A percentile compares a stretch with the other conserved stretches of the same genome.
Evolutionary conservation across 1,140 invertebrate species (phyloP).

Genomic region (Camponotus vicinus): DNA sequence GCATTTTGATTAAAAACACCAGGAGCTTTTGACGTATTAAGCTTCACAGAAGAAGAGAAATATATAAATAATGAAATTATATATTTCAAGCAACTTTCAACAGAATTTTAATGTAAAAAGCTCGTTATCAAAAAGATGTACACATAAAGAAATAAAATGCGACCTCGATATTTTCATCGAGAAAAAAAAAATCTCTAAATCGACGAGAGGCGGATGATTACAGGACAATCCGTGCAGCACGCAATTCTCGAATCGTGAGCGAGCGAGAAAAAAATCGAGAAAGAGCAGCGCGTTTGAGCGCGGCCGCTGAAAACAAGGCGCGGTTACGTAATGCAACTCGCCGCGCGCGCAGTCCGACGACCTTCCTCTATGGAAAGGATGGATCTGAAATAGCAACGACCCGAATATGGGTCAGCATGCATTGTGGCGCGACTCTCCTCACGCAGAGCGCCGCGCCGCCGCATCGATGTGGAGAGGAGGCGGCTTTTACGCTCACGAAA

Average conservation of each 20-base stretch:
- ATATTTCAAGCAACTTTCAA: background rate
- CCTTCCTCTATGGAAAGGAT: slow-evolving; percentile 86
- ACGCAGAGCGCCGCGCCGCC: slow-evolving; percentile 68
- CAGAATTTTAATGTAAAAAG: slow-evolving; percentile 2
- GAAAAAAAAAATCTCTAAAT: background rate
- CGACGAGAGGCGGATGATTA: background rate
- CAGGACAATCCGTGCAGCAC: background rate
- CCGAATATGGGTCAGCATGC: slow-evolving; percentile 86
- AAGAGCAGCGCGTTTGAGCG: slow-evolving; percentile 64
- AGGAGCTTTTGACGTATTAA: background rate
- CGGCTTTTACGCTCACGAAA: slow-evolving; percentile 77
- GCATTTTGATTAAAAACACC: background rate
- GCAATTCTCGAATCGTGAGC: slow-evolving; percentile 7
- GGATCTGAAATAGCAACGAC: slow-evolving; percentile 87
- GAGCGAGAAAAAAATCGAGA: slow-evolving; percentile 34
- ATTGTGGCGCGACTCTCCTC: slow-evolving; percentile 85
- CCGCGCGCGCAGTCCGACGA: slow-evolving; percentile 78
- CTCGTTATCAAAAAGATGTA: background rate
- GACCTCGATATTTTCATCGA: background rate
- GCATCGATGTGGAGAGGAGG: slow-evolving; percentile 47
- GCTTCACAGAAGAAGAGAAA: background rate
- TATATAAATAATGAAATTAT: background rate
- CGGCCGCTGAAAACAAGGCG: slow-evolving; percentile 79
- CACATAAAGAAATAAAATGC: too few relatives aligned
- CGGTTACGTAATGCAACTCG: slow-evolving; percentile 81